Conservation (phyloP, 30 jellyfish, hydroid and myxozoan genomes). For the Nemopilema nomurai region DNA sequence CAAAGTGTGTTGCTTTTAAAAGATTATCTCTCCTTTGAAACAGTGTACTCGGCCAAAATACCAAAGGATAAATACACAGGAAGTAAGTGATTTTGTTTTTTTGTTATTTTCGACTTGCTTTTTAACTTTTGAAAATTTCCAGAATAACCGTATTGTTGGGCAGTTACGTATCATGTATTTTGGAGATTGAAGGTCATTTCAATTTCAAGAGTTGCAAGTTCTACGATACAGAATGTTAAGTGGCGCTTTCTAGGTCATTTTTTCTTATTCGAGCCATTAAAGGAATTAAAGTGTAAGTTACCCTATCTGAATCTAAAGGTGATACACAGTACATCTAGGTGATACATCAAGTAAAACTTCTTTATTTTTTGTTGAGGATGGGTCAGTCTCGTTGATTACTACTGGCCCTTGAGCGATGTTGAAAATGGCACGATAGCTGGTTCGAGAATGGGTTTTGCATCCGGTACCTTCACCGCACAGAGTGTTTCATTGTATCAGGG, state of each 20-base stretch:
- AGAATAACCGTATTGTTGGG: too few species aligned
- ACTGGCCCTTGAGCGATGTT: conserved; percentile 87
- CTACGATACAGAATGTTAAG: too few species aligned
- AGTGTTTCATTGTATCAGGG: background rate
- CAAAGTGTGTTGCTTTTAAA: too few species aligned
- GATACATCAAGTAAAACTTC: background rate
- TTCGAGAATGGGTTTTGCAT: conserved; percentile 63
- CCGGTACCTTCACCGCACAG: conserved; percentile 47
- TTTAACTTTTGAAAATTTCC: background rate
- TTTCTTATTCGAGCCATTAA: too few species aligned
- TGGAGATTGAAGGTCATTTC: too few species aligned
- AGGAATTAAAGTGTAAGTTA: too few species aligned
- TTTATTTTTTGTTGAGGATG: conserved; percentile 54
- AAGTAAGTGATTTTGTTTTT: conserved; percentile 56
- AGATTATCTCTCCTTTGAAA: background rate
- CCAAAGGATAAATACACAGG: conserved; percentile 69
- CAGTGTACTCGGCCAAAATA: conserved; percentile 45
- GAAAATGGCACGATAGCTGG: conserved; percentile 60
- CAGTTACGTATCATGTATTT: too few species aligned
- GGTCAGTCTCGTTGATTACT: conserved; percentile 76
- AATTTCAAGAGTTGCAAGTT: too few species aligned
- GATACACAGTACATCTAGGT: too few species aligned
- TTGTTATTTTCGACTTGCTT: background rate
- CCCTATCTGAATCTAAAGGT: too few species aligned
- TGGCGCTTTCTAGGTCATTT: too few species aligned